Conservation (phyloP, 2,113 vertebrate genomes). For the Hystrix brachyura region DNA sequence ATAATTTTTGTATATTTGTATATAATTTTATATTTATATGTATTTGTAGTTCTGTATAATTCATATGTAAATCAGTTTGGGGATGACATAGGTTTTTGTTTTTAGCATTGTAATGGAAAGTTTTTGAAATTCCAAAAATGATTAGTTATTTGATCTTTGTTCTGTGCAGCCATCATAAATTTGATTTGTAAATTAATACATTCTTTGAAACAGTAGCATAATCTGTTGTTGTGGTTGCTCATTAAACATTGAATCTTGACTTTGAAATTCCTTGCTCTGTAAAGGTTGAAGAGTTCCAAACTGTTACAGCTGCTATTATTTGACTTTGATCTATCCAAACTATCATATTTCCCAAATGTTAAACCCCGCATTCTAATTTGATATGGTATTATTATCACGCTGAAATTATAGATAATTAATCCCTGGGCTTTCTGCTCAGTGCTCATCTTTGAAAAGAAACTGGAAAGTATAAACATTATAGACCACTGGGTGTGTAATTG, state of each 20-base stretch:
- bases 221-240: neutral
- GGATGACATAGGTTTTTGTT: neutral
- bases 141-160: constrained; percentile 8
- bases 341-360: neutral
- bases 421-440: neutral
- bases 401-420: constrained; percentile 1
- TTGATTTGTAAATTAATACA: constrained; percentile 21
- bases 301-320: neutral
- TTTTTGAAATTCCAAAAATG: constrained; percentile 38
- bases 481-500: neutral
- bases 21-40: neutral
- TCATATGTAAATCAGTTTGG: constrained; percentile 40
- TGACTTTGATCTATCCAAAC: neutral
- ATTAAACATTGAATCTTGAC: neutral
- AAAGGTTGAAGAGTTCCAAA: neutral
- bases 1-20: neutral
- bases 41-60: neutral
- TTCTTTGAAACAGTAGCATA: neutral
- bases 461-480: neutral
- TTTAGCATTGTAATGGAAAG: constrained; percentile 32
- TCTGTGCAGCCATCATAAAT: neutral
- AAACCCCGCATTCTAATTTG: neutral
- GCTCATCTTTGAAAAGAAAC: neutral
- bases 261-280: neutral
- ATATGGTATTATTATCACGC: neutral